phyloP scores from a whole-genome alignment of 2,113 vertebrate genomes.

The Psophia crepitans region DNA sequence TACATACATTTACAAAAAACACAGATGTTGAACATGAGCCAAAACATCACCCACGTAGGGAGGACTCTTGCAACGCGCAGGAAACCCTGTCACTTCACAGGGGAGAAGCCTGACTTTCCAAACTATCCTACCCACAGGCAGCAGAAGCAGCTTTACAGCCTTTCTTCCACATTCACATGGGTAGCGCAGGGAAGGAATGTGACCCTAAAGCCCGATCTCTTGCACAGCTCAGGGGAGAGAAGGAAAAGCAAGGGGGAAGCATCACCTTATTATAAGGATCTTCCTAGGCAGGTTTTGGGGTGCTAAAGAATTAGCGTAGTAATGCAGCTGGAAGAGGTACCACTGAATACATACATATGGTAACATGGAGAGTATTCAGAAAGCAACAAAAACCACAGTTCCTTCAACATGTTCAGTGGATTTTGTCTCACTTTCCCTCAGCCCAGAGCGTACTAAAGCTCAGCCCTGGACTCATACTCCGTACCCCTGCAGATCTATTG shows the following conservation, averaged over 20 bases:
- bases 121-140: neutral
- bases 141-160: neutral
- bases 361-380: neutral
- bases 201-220: neutral
- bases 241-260: neutral
- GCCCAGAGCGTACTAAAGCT: neutral
- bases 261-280: neutral
- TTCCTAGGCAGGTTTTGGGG: neutral
- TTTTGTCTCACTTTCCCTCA: neutral
- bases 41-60: neutral
- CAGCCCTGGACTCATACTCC: neutral
- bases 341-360: neutral
- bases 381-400: neutral
- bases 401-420: fast-evolving
- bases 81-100: neutral
- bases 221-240: too few relatives aligned
- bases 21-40: neutral
- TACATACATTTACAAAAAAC: neutral
- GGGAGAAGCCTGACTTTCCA: neutral
- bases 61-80: neutral
- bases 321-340: neutral
- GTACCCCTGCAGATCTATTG: neutral
- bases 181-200: neutral
- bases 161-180: neutral
- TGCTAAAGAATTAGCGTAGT: neutral